Evolutionary conservation across 2,113 vertebrate genomes (phyloP).

Genomic region (Myxocyprinus asiaticus): DNA sequence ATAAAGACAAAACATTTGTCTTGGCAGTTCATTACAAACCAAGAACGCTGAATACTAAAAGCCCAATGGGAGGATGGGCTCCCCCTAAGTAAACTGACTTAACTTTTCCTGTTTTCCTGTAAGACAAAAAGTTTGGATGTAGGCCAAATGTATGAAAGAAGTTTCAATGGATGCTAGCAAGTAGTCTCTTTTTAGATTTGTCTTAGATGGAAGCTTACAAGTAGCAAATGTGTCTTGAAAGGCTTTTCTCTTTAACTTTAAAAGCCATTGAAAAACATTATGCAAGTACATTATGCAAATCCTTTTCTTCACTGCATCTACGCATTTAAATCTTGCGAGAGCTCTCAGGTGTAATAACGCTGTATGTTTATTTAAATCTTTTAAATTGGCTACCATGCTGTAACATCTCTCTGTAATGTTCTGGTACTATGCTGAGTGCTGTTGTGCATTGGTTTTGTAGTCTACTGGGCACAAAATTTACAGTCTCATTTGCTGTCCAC

Average conservation of each 20-base stretch:
- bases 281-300: slow-evolving; percentile 26
- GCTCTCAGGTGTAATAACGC: slow-evolving; percentile 49
- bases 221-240: slow-evolving; percentile 24
- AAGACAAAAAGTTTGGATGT: not conserved
- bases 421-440: not conserved
- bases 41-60: not conserved
- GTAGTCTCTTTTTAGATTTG: not conserved
- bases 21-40: not conserved
- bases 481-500: slow-evolving; percentile 11
- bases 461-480: not conserved
- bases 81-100: too few species aligned
- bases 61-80: not conserved
- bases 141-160: not conserved
- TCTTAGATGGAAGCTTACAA: not conserved
- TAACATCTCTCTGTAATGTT: slow-evolving; percentile 29
- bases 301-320: slow-evolving; percentile 49
- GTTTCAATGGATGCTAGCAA: not conserved
- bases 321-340: slow-evolving; percentile 21
- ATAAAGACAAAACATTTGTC: not conserved
- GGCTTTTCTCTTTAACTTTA: slow-evolving; percentile 35
- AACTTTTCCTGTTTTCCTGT: not conserved
- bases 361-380: slow-evolving; percentile 57
- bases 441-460: not conserved
- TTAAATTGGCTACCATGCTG: slow-evolving; percentile 52
- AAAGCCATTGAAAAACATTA: slow-evolving; percentile 45